Conservation (phyloP, 2,113 vertebrate genomes). For the Cyprinodon variegatus region DNA sequence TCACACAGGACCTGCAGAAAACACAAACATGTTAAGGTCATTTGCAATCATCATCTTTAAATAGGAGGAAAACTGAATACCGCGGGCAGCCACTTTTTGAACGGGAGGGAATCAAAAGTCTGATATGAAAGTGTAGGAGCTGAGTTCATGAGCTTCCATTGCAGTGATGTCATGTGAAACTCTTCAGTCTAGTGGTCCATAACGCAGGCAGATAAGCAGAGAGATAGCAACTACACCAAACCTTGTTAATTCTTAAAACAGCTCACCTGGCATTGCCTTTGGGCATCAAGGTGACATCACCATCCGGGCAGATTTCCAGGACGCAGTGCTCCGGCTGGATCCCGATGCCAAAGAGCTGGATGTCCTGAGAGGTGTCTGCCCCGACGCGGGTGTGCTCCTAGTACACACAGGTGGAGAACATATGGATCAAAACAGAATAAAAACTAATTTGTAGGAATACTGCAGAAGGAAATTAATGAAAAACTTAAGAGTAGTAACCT, state of each 20-base stretch:
- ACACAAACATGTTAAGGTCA: constrained; percentile 21
- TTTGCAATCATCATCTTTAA: constrained; percentile 15
- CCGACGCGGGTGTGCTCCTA: constrained; percentile 94
- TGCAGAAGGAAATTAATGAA: neutral
- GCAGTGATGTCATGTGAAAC: constrained; percentile 68
- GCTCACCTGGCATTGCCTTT: constrained; percentile 91
- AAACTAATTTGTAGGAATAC: neutral
- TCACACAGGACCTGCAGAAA: constrained; percentile 90
- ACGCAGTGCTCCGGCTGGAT: constrained; percentile 94
- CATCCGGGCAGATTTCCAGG: constrained; percentile 88
- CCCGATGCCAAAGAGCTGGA: constrained; percentile 97
- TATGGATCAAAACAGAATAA: constrained; percentile 28
- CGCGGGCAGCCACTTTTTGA: constrained; percentile 17
- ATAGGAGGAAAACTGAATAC: neutral
- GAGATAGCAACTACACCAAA: neutral
- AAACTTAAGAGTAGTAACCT: neutral
- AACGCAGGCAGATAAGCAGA: constrained; percentile 25
- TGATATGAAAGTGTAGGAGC: constrained; percentile 54
- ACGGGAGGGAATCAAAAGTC: constrained; percentile 32
- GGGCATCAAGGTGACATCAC: constrained; percentile 90
- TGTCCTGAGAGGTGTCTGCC: constrained; percentile 96
- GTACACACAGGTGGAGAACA: constrained; percentile 56
- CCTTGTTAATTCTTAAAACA: constrained; percentile 3
- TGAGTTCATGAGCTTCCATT: constrained; percentile 55
- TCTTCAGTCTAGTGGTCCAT: constrained; percentile 46